A percentile compares a stretch with the other conserved stretches of the same genome.
These are phyloP conservation scores for Sinodicranocentrus sp. DNA, from an alignment of 2,888 invertebrate species.

Conservation along the genomic window DNA sequence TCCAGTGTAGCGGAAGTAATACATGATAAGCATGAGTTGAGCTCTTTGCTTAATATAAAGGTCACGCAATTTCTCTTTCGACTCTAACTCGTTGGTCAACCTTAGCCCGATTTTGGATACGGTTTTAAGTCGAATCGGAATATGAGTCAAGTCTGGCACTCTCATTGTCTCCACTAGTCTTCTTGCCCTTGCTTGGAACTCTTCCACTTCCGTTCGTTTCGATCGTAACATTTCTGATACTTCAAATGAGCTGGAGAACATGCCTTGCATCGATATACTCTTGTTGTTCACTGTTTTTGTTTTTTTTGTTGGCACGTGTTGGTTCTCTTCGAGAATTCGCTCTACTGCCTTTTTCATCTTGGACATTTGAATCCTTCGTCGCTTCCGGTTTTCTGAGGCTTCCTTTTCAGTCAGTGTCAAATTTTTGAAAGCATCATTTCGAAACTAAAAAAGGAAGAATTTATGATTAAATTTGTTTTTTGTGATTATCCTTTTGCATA, in stretches of 20 bases:
- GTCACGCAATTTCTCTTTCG: slow-evolving; percentile 71
- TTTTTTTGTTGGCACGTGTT: slow-evolving; percentile 57
- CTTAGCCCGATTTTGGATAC: slow-evolving; percentile 70
- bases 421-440: slow-evolving; percentile 72
- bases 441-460: too few species aligned
- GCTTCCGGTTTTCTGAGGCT: slow-evolving; percentile 73
- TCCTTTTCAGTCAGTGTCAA: slow-evolving; percentile 73
- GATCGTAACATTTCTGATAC: too few species aligned
- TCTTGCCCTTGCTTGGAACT: slow-evolving; percentile 71
- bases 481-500: too few species aligned
- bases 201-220: slow-evolving; percentile 72
- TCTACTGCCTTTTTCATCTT: slow-evolving; percentile 76
- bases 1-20: slow-evolving; percentile 74
- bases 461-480: too few species aligned
- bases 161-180: slow-evolving; percentile 74
- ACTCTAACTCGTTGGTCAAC: slow-evolving; percentile 66
- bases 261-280: too few species aligned
- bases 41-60: slow-evolving; percentile 70
- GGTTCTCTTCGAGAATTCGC: slow-evolving; percentile 72
- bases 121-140: slow-evolving; percentile 70
- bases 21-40: slow-evolving; percentile 71
- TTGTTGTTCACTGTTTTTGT: too few species aligned
- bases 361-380: slow-evolving; percentile 73
- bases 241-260: too few species aligned
- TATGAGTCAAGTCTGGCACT: slow-evolving; percentile 74